A percentile compares a stretch with the other conserved stretches of the same genome.
Conservation (phyloP, 2,888 invertebrate species). For the Drosophila multiciliata region DNA sequence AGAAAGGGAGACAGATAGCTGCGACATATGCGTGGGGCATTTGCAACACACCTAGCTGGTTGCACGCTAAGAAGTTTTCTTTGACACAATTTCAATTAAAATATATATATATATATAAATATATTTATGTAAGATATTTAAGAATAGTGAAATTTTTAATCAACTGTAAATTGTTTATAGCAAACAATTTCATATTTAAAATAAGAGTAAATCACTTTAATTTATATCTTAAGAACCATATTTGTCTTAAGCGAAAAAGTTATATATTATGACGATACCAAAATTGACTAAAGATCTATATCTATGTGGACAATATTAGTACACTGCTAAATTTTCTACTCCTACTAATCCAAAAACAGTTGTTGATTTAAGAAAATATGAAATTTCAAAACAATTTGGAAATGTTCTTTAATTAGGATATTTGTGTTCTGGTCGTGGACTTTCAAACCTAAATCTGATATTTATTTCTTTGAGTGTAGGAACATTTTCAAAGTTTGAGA, state of each 20-base stretch:
- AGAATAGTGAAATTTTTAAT: not conserved
- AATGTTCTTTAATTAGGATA: not conserved
- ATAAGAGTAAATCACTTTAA: not conserved
- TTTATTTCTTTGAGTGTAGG: not conserved
- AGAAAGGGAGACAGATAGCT: not conserved
- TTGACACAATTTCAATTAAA: not conserved
- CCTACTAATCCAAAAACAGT: not conserved
- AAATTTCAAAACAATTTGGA: not conserved
- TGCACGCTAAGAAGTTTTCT: not conserved
- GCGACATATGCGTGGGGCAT: conserved; percentile 35
- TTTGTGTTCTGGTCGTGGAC: not conserved
- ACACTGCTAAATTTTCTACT: not conserved
- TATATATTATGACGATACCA: too few species aligned
- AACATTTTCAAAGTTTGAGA: conserved; percentile 20
- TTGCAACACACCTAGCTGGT: not conserved
- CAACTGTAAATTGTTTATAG: not conserved
- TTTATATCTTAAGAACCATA: too few species aligned
- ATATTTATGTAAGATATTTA: too few species aligned
- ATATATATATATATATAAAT: not conserved
- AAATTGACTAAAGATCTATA: not conserved
- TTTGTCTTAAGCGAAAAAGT: too few species aligned
- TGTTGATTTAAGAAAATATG: not conserved
- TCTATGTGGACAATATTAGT: not conserved
- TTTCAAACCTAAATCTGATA: not conserved
- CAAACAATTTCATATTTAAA: not conserved